A percentile compares a stretch with the other conserved stretches of the same genome.
These are phyloP conservation scores for Harpalus rubripes DNA, from an alignment of 2,888 invertebrate species.

Conservation along the genomic window DNA sequence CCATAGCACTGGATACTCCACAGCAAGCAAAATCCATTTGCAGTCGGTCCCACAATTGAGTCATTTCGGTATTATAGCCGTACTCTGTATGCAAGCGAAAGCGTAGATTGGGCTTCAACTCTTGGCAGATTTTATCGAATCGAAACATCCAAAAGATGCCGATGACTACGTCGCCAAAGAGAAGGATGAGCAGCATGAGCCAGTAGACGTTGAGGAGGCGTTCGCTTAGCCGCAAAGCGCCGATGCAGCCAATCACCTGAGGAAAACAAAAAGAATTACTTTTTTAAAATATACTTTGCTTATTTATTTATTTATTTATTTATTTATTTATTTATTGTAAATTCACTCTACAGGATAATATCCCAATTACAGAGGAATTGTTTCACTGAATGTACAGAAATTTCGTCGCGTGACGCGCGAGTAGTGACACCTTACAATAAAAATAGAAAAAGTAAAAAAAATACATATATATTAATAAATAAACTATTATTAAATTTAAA, in stretches of 20 bases:
- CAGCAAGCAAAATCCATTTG: conserved; percentile 89
- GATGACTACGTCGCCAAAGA: conserved; percentile 90
- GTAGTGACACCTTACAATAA: too few relatives aligned
- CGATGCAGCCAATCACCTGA: conserved; percentile 89
- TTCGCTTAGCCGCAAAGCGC: conserved; percentile 89
- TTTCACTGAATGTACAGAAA: too few relatives aligned
- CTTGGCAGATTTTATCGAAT: conserved; percentile 87
- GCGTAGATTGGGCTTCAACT: conserved; percentile 83
- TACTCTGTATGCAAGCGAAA: conserved; percentile 84
- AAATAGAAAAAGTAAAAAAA: too few relatives aligned
- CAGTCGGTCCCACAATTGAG: conserved; percentile 87
- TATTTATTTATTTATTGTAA: too few relatives aligned
- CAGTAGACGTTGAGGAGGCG: conserved; percentile 91
- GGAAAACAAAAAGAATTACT: background rate
- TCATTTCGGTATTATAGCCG: conserved; percentile 85
- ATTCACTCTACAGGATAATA: too few relatives aligned
- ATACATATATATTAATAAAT: too few relatives aligned
- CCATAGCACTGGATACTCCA: conserved; percentile 80
- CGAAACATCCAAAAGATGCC: conserved; percentile 92
- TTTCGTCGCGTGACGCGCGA: too few relatives aligned
- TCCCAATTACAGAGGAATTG: too few relatives aligned
- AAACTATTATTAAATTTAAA: too few relatives aligned
- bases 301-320: too few relatives aligned
- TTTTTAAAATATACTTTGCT: too few relatives aligned
- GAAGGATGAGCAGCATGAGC: conserved; percentile 87